Conservation (phyloP, 2,888 invertebrate species). For the Lepidocyrtoides sp. region DNA sequence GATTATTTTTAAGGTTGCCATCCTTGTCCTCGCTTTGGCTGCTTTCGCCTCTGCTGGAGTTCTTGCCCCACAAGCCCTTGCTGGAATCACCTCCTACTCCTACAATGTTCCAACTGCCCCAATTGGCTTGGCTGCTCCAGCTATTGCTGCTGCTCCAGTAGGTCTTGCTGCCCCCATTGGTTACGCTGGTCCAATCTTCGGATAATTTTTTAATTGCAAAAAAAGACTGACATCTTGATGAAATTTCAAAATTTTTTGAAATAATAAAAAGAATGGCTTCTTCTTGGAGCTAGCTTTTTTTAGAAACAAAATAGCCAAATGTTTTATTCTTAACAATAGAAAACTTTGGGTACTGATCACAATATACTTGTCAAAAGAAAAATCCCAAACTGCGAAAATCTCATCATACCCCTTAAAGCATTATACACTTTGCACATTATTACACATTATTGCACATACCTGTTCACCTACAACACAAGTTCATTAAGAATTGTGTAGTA, state of each 20-base stretch:
- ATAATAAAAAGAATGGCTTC: neutral
- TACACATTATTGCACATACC: no score
- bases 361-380: no score
- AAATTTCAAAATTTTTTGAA: neutral
- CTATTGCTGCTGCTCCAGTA: neutral
- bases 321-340: no score
- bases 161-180: neutral
- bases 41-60: neutral
- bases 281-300: no score
- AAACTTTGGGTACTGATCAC: no score
- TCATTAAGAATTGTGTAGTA: no score
- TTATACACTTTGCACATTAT: no score
- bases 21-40: slow-evolving; percentile 14
- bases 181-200: neutral
- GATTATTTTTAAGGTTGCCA: neutral
- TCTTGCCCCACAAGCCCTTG: neutral
- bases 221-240: neutral
- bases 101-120: slow-evolving; percentile 10
- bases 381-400: no score
- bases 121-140: neutral
- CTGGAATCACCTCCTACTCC: neutral
- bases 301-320: no score
- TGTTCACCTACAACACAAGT: no score
- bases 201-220: neutral
- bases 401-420: no score